These are phyloP conservation scores for Pavo muticus DNA, from an alignment of 2,113 vertebrate genomes.

Conservation along the genomic window DNA sequence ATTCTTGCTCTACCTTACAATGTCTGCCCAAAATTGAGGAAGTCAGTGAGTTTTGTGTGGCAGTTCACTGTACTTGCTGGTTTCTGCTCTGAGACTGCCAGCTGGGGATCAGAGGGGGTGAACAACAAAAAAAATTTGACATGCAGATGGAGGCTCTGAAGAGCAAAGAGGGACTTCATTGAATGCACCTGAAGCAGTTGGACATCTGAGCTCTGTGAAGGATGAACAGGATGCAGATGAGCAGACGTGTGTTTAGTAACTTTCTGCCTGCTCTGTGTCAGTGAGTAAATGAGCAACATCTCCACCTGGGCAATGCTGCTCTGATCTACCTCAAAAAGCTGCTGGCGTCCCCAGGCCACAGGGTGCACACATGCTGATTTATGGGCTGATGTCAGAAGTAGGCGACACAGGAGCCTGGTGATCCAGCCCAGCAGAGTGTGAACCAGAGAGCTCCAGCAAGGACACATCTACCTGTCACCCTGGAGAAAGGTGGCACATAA, in stretches of 20 bases:
- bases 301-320: neutral
- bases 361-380: neutral
- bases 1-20: neutral
- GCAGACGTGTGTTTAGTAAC: neutral
- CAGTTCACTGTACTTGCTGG: neutral
- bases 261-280: neutral
- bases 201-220: neutral
- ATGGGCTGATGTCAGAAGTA: neutral
- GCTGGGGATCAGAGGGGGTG: neutral
- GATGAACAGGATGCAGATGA: neutral
- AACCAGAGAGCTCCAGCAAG: neutral
- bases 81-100: neutral
- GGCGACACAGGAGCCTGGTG: neutral
- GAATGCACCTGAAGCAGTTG: neutral
- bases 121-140: neutral
- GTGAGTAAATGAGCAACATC: neutral
- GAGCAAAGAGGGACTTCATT: neutral
- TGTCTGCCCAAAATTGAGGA: neutral
- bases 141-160: neutral
- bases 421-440: fast-evolving
- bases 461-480: neutral
- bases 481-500: neutral
- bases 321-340: neutral
- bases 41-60: neutral
- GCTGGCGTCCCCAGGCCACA: neutral